Evolutionary conservation across 2,797 vertebrate species (phyloP).

Genomic region (Sarcophilus harrisii): DNA sequence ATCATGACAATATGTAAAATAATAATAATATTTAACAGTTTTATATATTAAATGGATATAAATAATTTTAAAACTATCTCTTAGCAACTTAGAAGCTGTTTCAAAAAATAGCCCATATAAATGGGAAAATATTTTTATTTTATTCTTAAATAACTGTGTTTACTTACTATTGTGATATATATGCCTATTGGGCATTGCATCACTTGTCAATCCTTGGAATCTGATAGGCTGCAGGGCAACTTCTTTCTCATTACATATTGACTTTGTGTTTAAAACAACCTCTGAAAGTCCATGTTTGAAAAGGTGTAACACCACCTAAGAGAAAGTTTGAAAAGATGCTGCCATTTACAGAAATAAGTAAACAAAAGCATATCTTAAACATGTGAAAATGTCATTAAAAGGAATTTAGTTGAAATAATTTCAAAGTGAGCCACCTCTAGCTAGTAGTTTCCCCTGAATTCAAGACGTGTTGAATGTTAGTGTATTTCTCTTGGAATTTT

Average conservation of each 20-base stretch:
- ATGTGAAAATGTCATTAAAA: background rate
- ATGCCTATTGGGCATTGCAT: background rate
- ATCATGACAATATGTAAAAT: background rate
- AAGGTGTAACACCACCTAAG: background rate
- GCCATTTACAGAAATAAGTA: background rate
- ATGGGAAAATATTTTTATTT: background rate
- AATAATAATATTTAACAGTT: background rate
- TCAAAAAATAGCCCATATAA: background rate
- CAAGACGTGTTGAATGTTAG: background rate
- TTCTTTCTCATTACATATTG: background rate
- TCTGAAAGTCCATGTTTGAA: background rate
- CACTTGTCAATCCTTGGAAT: background rate
- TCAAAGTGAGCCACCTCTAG: background rate
- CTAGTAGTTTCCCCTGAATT: background rate
- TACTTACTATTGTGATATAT: background rate
- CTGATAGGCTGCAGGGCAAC: background rate
- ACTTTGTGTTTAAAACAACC: background rate
- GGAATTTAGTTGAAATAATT: background rate
- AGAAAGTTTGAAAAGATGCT: background rate
- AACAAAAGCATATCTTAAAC: background rate
- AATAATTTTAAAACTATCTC: background rate
- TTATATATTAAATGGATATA: background rate
- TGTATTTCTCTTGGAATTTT: background rate
- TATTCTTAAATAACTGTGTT: background rate
- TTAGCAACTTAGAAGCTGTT: background rate